Base-by-base conservation (phyloP, 2,888 invertebrate genomes). In the Drosophila kanekoi region DNA sequence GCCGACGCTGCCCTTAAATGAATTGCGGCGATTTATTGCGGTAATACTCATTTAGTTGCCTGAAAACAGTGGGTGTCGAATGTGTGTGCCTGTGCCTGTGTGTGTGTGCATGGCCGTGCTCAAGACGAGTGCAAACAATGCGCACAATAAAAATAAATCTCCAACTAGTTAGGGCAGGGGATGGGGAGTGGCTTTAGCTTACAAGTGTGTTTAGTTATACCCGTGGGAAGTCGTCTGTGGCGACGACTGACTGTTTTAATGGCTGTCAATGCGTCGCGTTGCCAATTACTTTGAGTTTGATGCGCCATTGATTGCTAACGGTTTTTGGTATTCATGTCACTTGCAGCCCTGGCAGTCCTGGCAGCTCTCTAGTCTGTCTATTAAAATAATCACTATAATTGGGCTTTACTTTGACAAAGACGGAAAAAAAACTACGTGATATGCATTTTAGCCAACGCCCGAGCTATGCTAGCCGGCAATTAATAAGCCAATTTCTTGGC, bases 11-110 rank as follows among this genome's bases (percentile, higher is more conserved):
- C 79, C 87, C 82, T 81, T 71, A 87, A 90, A 87, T 87, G 85
- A 87, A 88, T 90, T 90, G 89, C 85, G 87, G 79, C 78, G 88
- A 89, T 90, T 89, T 90, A 89, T 89, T 90, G 86, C 86, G 88
- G 87, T 87, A 87, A 90, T 89, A 86, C 90, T 79, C 79, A 81
- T 89, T 90, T 88, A 87, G 79, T 72, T 61, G 54, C 63, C 73
- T 73, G 71, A 75, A 63, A 79, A 69, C 66, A 62, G 65, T 56
- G 64, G 72, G 61, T 58, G 66, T 44, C 49, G 6, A 48, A 45
- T 48, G 3, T 13, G 44, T 33, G 41, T 35, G 20, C 18, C 56
- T 52, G 41, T 48, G 11, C 41, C 20, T 47, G 47, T 41, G 35
- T 43, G 63, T 53, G 58, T 11, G 40, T 16, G 13, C 18, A n/a